Evolutionary conservation across 2,888 invertebrate genomes (phyloP).

Genomic region (Scotopteryx bipunctaria): DNA sequence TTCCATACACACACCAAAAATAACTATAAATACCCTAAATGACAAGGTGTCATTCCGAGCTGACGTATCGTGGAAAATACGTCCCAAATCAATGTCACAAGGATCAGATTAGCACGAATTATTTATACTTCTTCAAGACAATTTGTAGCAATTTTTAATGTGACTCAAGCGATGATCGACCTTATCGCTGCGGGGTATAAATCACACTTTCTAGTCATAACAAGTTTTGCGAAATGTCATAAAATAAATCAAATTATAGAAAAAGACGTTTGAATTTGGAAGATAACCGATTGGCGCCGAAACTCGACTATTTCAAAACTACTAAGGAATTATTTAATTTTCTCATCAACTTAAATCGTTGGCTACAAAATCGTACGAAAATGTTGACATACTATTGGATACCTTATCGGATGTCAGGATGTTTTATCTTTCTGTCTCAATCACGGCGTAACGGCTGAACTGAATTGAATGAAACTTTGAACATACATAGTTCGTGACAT

Average conservation of each 20-base stretch:
- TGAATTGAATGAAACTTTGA: too few relatives aligned
- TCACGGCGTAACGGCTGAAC: too few relatives aligned
- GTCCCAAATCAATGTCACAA: constrained; percentile 28
- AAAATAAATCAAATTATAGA: constrained; percentile 37
- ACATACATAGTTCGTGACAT: too few relatives aligned
- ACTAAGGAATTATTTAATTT: background rate
- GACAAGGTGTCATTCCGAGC: constrained; percentile 36
- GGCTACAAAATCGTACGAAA: too few relatives aligned
- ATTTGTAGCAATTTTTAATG: constrained; percentile 19
- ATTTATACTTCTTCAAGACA: constrained; percentile 14
- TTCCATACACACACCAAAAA: constrained; percentile 25
- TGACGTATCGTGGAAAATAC: constrained; percentile 40
- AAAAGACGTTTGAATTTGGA: constrained; percentile 24
- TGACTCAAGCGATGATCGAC: constrained; percentile 20
- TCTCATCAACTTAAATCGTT: too few relatives aligned
- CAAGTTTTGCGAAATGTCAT: constrained; percentile 31
- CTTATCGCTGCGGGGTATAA: constrained; percentile 22
- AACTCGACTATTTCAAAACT: background rate
- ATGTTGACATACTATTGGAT: too few relatives aligned
- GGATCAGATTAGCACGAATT: constrained; percentile 30
- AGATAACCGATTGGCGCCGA: constrained; percentile 28
- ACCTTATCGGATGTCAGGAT: too few relatives aligned
- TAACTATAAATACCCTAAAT: constrained; percentile 38
- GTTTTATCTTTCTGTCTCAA: too few relatives aligned
- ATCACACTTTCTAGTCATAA: constrained; percentile 35